Conservation (phyloP, 1,140 invertebrate genomes). For the Tetramorium simillimum region DNA sequence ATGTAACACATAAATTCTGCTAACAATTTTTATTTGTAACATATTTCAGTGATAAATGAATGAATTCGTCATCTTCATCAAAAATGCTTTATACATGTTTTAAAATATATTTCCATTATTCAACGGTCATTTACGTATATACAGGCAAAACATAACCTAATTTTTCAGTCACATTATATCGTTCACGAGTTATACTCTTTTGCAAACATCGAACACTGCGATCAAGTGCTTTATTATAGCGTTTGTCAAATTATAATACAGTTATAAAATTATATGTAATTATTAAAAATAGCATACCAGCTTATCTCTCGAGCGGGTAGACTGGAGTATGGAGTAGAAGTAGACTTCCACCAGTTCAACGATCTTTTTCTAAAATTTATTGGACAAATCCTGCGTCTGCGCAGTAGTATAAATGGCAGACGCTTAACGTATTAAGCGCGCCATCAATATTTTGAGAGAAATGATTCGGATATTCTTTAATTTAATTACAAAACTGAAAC, state of each 20-base stretch:
- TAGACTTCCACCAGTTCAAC: background rate
- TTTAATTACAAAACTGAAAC: conserved; percentile 12
- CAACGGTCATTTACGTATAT: background rate
- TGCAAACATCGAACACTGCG: background rate
- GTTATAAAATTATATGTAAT: background rate
- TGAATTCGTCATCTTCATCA: background rate
- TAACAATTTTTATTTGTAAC: background rate
- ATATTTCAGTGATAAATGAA: background rate
- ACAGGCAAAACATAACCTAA: conserved; percentile 12
- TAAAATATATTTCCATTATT: background rate
- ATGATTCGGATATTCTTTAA: too few species aligned
- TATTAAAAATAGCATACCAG: conserved; percentile 22
- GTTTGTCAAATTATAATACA: background rate
- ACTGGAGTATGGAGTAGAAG: too few species aligned
- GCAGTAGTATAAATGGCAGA: background rate
- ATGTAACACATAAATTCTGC: background rate
- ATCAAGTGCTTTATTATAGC: background rate
- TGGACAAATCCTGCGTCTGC: background rate
- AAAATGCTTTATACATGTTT: background rate
- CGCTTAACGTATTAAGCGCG: too few species aligned
- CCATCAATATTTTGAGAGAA: too few species aligned
- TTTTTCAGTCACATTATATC: background rate
- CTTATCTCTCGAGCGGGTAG: background rate
- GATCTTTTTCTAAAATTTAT: background rate
- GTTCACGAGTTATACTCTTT: background rate